Conservation (phyloP, 2,113 vertebrate genomes). For the Coturnix japonica region DNA sequence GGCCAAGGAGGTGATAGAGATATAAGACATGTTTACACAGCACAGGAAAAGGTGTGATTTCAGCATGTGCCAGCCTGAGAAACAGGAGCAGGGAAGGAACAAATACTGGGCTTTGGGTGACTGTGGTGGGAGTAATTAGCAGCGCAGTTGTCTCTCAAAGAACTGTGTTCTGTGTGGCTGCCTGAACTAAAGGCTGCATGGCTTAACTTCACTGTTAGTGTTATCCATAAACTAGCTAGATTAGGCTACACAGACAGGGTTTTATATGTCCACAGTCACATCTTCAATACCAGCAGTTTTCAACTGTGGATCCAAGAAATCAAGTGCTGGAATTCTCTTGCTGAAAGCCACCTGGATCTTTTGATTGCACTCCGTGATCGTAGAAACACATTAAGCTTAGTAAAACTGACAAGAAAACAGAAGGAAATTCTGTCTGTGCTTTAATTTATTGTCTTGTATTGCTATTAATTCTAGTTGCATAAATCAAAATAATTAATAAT, state of each 20-base stretch:
- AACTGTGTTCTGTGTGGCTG: rapidly evolving
- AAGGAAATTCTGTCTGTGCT: background rate
- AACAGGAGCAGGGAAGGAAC: background rate
- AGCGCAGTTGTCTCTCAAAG: background rate
- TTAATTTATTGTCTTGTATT: background rate
- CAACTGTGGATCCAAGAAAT: background rate
- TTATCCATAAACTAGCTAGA: background rate
- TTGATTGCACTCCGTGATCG: background rate
- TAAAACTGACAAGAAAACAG: background rate
- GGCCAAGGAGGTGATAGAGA: rapidly evolving
- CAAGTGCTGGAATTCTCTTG: background rate
- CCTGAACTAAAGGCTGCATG: background rate
- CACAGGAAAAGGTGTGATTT: background rate
- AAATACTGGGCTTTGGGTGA: background rate
- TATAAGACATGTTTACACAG: background rate
- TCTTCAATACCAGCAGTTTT: background rate
- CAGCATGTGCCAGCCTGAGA: background rate
- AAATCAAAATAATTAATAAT: background rate
- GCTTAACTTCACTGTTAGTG: background rate
- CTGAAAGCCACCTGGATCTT: background rate
- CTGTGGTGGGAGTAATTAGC: background rate
- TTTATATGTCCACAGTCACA: background rate
- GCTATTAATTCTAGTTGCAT: background rate
- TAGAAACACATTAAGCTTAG: background rate
- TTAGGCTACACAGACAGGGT: background rate